phyloP scores from a whole-genome alignment of 1,140 invertebrate genomes.

The Aphis gossypii region DNA sequence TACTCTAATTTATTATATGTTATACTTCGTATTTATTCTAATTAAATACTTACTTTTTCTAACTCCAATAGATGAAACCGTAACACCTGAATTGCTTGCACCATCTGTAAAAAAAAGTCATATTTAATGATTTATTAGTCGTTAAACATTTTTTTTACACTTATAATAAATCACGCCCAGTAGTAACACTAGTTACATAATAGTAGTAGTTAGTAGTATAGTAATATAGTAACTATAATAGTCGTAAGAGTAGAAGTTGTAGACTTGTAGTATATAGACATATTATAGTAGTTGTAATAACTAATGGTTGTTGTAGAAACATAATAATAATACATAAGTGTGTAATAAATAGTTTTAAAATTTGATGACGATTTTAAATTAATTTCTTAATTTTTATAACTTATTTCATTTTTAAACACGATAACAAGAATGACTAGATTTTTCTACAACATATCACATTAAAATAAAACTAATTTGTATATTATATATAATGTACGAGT shows the following conservation, averaged over 20 bases:
- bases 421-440: slow-evolving; percentile 13
- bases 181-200: background rate
- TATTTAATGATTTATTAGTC: slow-evolving; percentile 60
- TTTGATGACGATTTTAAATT: slow-evolving; percentile 1
- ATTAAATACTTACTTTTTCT: slow-evolving; percentile 92
- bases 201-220: background rate
- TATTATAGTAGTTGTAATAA: background rate
- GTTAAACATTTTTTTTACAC: background rate
- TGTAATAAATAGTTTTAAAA: background rate
- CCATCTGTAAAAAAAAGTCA: slow-evolving; percentile 89
- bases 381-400: background rate
- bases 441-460: background rate
- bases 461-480: background rate
- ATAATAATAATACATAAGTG: background rate
- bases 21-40: slow-evolving; percentile 2
- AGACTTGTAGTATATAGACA: background rate
- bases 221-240: background rate
- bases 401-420: background rate
- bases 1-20: background rate
- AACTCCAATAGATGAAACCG: slow-evolving; percentile 99
- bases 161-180: slow-evolving; percentile 43
- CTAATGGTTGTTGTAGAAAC: background rate
- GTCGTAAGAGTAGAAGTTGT: background rate
- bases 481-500: too few species aligned
- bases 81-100: slow-evolving; percentile 99